phyloP scores from a whole-genome alignment of 2,888 invertebrate genomes.

The Hermaeophaga mercurialis region DNA sequence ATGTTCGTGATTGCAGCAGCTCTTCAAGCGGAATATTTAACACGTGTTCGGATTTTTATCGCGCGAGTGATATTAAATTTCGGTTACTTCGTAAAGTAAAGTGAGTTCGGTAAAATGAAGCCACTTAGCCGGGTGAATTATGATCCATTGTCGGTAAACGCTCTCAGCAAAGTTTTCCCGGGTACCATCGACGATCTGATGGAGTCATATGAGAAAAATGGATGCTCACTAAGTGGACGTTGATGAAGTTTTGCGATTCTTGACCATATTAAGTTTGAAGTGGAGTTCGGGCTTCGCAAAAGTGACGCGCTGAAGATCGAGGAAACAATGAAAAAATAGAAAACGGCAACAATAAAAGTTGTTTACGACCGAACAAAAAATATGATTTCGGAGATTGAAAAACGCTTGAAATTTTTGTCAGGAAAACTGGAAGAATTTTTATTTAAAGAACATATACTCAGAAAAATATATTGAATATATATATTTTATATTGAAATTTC shows the following conservation, averaged over 20 bases:
- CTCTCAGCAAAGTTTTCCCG: constrained; percentile 19
- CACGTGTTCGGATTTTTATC: constrained; percentile 29
- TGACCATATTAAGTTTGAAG: constrained; percentile 17
- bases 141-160: constrained; percentile 23
- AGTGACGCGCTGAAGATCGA: background rate
- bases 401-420: no score
- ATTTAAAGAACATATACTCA: no score
- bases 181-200: constrained; percentile 17
- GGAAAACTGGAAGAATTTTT: no score
- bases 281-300: background rate
- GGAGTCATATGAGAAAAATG: constrained; percentile 28
- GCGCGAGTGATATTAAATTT: constrained; percentile 14
- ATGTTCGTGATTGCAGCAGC: background rate
- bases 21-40: constrained; percentile 19
- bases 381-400: no score
- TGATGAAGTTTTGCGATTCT: constrained; percentile 24
- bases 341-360: no score
- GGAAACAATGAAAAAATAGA: background rate
- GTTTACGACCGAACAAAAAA: no score
- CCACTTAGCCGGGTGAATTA: constrained; percentile 25
- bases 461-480: no score
- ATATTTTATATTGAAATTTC: no score
- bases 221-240: constrained; percentile 19
- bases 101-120: constrained; percentile 15
- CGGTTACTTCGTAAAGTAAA: constrained; percentile 6